A percentile compares a stretch with the other conserved stretches of the same genome.
These are phyloP conservation scores for Coelinius sp. DNA, from an alignment of 2,888 invertebrate species.

Conservation along the genomic window DNA sequence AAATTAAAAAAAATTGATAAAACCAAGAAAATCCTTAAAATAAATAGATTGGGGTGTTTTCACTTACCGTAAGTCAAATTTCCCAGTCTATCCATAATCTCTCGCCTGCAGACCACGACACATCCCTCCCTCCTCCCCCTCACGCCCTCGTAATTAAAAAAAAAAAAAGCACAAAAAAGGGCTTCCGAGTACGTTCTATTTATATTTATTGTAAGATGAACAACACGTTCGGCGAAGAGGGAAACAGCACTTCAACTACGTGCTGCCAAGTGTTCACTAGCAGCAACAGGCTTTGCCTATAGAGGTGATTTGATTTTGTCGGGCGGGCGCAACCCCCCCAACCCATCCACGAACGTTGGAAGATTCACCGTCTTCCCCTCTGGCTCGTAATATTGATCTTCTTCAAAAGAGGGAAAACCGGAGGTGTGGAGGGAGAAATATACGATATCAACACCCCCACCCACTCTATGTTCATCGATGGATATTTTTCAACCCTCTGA, in stretches of 20 bases:
- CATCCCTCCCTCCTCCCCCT: constrained; percentile 56
- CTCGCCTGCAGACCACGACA: constrained; percentile 59
- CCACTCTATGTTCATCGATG: constrained; percentile 15
- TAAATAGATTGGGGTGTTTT: constrained; percentile 1
- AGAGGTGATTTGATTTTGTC: constrained; percentile 56
- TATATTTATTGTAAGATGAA: not conserved
- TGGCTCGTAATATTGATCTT: constrained; percentile 67
- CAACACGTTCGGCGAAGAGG: constrained; percentile 9
- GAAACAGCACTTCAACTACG: constrained; percentile 39
- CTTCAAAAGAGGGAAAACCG: constrained; percentile 44
- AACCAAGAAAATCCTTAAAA: too few relatives aligned
- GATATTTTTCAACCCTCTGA: constrained; percentile 19
- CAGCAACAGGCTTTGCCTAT: constrained; percentile 69
- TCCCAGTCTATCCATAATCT: constrained; percentile 66
- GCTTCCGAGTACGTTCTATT: not conserved
- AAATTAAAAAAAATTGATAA: constrained; percentile 7
- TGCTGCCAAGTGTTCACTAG: constrained; percentile 54
- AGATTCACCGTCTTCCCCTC: constrained; percentile 52
- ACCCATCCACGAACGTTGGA: constrained; percentile 9
- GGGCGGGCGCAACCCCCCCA: constrained; percentile 8
- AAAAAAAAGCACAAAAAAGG: constrained; percentile 19
- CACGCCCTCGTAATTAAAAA: constrained; percentile 31
- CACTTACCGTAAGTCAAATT: constrained; percentile 65
- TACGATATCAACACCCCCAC: constrained; percentile 27
- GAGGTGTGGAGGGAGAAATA: constrained; percentile 16